These are phyloP conservation scores for Lutraria lutraria DNA, from an alignment of 2,888 invertebrate genomes.

Conservation along the genomic window DNA sequence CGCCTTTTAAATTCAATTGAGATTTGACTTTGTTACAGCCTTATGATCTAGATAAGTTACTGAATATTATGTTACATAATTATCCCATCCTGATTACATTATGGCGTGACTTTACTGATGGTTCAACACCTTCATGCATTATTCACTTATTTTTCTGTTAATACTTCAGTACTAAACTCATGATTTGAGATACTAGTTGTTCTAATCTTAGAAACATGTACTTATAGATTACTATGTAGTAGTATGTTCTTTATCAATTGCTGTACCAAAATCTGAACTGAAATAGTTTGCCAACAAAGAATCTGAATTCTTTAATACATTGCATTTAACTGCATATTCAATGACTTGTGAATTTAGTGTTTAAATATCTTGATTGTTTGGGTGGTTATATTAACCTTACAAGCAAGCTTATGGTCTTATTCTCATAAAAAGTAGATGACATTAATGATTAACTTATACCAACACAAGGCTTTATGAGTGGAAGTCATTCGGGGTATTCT, in stretches of 20 bases:
- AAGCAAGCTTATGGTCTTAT: no score
- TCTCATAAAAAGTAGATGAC: no score
- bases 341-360: background rate
- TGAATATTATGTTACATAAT: background rate
- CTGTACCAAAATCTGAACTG: background rate
- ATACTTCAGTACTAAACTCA: background rate
- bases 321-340: background rate
- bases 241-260: background rate
- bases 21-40: no score
- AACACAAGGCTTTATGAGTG: no score
- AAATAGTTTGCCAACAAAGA: background rate
- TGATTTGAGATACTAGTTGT: slow-evolving; percentile 9
- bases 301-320: background rate
- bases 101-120: slow-evolving; percentile 7
- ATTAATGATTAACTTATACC: no score
- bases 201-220: background rate
- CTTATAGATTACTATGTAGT: background rate
- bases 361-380: background rate
- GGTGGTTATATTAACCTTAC: no score
- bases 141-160: background rate
- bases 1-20: no score
- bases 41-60: slow-evolving; percentile 8
- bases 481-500: no score
- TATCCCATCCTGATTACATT: background rate
- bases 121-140: background rate